phyloP scores from a whole-genome alignment of 2,113 vertebrate genomes.

The Sinocyclocheilus anshuiensis region DNA sequence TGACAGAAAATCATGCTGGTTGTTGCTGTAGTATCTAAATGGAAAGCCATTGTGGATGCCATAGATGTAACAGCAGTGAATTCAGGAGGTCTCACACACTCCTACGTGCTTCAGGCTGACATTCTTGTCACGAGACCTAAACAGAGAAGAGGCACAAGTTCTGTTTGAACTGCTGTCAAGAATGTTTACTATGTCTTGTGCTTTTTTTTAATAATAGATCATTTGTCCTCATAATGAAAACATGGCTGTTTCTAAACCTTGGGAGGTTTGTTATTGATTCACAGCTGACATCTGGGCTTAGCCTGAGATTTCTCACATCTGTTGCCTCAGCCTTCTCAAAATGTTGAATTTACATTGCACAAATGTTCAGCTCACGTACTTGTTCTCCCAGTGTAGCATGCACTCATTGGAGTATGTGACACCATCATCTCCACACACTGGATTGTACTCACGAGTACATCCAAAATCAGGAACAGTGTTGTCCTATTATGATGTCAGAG shows the following conservation, averaged over 20 bases:
- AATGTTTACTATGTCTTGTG: neutral
- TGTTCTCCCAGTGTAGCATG: conserved; percentile 63
- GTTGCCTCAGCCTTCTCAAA: neutral
- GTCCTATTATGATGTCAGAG: conserved; percentile 36
- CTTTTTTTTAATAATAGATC: neutral
- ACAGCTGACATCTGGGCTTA: conserved; percentile 8
- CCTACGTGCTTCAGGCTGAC: neutral
- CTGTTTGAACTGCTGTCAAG: neutral
- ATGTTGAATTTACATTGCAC: neutral
- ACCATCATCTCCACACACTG: conserved; percentile 69
- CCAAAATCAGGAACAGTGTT: neutral
- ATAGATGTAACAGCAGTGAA: neutral
- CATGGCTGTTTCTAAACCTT: neutral
- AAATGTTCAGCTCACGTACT: conserved; percentile 41
- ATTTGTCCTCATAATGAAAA: neutral
- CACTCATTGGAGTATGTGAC: conserved; percentile 63
- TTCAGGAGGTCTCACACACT: neutral
- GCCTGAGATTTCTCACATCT: conserved; percentile 4
- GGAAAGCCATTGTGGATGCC: neutral
- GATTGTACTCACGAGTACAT: conserved; percentile 62
- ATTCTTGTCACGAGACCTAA: neutral
- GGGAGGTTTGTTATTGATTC: neutral
- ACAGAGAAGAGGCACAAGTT: neutral
- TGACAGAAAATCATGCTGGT: neutral
- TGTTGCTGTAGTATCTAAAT: neutral